Percentiles rank a stretch among this genome's conserved stretches.
Conservation (phyloP, 2,113 vertebrate genomes). For the Zosterops hypoxanthus region DNA sequence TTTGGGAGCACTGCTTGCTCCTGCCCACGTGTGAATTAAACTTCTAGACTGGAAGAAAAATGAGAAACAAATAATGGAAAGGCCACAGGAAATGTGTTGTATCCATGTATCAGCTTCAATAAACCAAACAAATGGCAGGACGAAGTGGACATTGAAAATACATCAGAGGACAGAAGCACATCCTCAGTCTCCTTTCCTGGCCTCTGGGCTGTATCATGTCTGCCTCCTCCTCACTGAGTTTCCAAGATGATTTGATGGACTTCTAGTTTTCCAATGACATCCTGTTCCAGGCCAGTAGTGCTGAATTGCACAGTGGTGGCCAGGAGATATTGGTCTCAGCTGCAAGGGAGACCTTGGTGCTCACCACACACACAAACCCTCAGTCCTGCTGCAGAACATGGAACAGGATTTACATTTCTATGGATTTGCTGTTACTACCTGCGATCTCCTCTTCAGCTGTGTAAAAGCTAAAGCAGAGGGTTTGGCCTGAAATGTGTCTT, state of each 20-base stretch:
- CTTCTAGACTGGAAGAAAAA: neutral
- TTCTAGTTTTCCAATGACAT: neutral
- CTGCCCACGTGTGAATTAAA: neutral
- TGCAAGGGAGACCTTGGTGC: neutral
- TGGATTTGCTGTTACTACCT: neutral
- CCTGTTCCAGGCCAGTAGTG: neutral
- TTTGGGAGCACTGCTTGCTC: neutral
- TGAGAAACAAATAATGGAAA: neutral
- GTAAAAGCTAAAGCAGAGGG: neutral
- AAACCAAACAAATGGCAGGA: neutral
- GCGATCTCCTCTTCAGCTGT: neutral
- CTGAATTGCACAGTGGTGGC: neutral
- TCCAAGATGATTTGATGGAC: neutral
- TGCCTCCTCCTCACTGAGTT: neutral
- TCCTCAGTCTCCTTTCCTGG: neutral
- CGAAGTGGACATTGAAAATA: accelerated
- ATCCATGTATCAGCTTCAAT: neutral
- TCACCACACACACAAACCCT: neutral
- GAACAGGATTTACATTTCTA: neutral
- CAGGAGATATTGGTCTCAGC: neutral
- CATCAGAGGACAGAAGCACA: neutral
- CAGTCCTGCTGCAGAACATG: neutral
- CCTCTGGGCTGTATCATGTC: neutral
- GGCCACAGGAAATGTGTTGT: neutral
- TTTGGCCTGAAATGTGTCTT: neutral